A percentile compares a stretch with the other conserved stretches of the same genome.
Conservation (phyloP, 2,888 invertebrate genomes). For the Drosophila kambysellisi region DNA sequence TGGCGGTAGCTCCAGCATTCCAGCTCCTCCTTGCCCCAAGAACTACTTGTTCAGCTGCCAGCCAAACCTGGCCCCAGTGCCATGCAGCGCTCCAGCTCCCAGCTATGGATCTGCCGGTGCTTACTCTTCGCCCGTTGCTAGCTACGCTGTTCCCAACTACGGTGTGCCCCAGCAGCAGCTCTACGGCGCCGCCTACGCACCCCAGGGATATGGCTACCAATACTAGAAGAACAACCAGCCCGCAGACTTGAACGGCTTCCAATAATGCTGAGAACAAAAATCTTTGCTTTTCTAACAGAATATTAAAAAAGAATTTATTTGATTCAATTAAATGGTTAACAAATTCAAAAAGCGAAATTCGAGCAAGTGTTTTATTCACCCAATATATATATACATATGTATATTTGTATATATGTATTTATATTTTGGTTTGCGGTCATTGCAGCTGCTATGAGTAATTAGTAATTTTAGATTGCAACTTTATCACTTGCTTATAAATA, state of each 20-base stretch:
- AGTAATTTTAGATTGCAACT: not conserved
- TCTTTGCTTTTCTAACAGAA: slow-evolving; percentile 37
- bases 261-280: slow-evolving; percentile 32
- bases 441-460: slow-evolving; percentile 28
- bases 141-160: slow-evolving; percentile 67
- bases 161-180: slow-evolving; percentile 68
- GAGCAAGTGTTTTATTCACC: slow-evolving; percentile 22
- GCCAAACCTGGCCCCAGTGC: slow-evolving; percentile 77
- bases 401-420: no score
- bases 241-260: slow-evolving; percentile 16
- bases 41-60: slow-evolving; percentile 81
- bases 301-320: slow-evolving; percentile 50
- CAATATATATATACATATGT: no score
- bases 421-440: not conserved
- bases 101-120: slow-evolving; percentile 76
- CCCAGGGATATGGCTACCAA: slow-evolving; percentile 62
- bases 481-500: not conserved
- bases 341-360: slow-evolving; percentile 27
- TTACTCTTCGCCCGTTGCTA: slow-evolving; percentile 78
- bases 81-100: slow-evolving; percentile 66
- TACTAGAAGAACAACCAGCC: slow-evolving; percentile 41
- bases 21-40: slow-evolving; percentile 79
- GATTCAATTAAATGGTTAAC: slow-evolving; percentile 32
- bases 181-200: slow-evolving; percentile 61
- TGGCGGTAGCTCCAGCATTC: slow-evolving; percentile 66